Evolutionary conservation across 2,113 vertebrate genomes (phyloP).

Genomic region (Rhombomys opimus): DNA sequence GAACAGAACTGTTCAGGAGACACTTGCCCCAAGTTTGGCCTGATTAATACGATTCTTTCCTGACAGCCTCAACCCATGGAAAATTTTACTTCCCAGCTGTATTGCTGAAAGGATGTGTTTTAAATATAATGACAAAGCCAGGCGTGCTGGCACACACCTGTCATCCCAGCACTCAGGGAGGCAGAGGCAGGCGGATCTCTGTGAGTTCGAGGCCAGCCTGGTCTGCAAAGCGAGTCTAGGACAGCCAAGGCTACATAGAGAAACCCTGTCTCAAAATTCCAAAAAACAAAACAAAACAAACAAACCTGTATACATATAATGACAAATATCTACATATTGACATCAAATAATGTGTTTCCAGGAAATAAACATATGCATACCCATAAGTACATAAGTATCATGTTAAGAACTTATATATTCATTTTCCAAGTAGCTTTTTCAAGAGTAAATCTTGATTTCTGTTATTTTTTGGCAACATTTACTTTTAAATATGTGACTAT

Average conservation of each 20-base stretch:
- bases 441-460: conserved; percentile 26
- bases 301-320: too few relatives aligned
- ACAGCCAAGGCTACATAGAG: too few relatives aligned
- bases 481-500: conserved; percentile 2
- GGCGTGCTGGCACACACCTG: too few relatives aligned
- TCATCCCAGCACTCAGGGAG: too few relatives aligned
- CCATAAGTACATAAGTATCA: background rate
- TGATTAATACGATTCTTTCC: conserved; percentile 8
- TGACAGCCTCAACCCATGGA: background rate
- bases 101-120: background rate
- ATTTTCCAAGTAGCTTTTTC: conserved; percentile 47
- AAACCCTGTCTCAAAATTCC: too few relatives aligned
- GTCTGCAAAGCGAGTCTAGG: too few relatives aligned
- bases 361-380: background rate
- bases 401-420: background rate
- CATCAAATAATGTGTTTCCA: conserved; percentile 19
- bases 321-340: conserved; percentile 30
- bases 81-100: background rate
- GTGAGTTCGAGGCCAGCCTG: too few relatives aligned
- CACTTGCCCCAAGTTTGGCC: conserved; percentile 4
- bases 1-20: background rate
- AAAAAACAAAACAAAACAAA: too few relatives aligned
- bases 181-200: too few relatives aligned
- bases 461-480: conserved; percentile 52
- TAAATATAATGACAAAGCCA: background rate